Evolutionary conservation across 1,140 invertebrate genomes (phyloP), one percentile per base, ranked within the genome.

Genomic region (Solenopsis fugax): DNA sequence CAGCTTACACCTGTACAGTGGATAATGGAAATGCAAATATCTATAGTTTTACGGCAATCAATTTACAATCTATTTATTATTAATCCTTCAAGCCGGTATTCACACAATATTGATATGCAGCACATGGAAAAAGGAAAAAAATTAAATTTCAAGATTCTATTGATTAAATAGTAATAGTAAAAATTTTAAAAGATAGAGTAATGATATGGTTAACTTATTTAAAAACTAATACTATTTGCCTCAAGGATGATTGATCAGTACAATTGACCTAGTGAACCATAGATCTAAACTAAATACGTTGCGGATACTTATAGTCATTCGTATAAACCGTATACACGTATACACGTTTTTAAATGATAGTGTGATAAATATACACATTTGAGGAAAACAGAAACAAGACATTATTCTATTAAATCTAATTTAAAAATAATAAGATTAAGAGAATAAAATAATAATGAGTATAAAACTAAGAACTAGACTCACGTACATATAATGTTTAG

Each of bases 391-490:
- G 37, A 21, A 67, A 21, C 10, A 67, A 41, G 1, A 1, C 10
- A 10, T 21, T 12, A 45, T 67, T 45, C 4, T 13, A 45, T 41
- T 34, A 21, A n/a, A 65, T 65, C 34, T 41, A 64, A 37, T 64
- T 62, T 41, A 13, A 67, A 16, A 67, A 67, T 62, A 62, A 62
- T 29, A 62, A 60, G 24, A 60, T 13, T 41, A 12, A 65, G 29
- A 29, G 29, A 29, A 29, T 29, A 29, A 2, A 29, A 29, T 29
- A 29, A 29, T 2, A 24, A n/a, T n/a, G n/a, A 64, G 18, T 18
- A 37, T 62, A 64, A 64, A 18, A 13, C 1, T 45, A 67, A 45
- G 0, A 67, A 67, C n/a, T 67, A 67, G 1, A 45, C 7, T 3
- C 9, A 65, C 7, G 1, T 65, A 62, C 4, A 18, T n/a, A n/a